Percentiles rank a stretch among this genome's conserved stretches.
Evolutionary conservation across 2,888 invertebrate genomes (phyloP).

Genomic region (Tridacna crocea): DNA sequence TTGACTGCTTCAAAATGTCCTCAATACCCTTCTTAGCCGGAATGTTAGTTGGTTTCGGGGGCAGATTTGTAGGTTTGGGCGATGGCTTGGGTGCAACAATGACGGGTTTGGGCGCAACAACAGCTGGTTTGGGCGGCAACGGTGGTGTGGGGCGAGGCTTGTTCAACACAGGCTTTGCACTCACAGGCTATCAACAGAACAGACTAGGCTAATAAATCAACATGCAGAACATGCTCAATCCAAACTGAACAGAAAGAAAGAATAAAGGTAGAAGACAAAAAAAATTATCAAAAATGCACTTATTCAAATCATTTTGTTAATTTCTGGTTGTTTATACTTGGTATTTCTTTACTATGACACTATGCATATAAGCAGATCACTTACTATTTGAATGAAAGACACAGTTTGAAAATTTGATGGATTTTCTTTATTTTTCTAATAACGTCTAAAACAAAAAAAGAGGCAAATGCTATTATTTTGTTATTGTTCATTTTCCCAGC

Average conservation of each 20-base stretch:
- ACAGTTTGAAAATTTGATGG: too few relatives aligned
- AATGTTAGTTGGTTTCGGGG: constrained; percentile 69
- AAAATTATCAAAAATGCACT: constrained; percentile 15
- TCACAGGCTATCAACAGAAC: constrained; percentile 55
- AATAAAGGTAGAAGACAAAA: constrained; percentile 7
- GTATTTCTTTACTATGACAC: too few relatives aligned
- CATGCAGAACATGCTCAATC: constrained; percentile 22
- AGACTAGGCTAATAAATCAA: constrained; percentile 34
- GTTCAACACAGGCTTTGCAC: constrained; percentile 53
- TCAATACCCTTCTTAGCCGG: constrained; percentile 50
- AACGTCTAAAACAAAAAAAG: too few relatives aligned
- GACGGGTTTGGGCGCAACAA: constrained; percentile 58
- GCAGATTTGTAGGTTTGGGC: constrained; percentile 70
- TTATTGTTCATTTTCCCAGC: too few relatives aligned
- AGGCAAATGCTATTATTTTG: too few relatives aligned
- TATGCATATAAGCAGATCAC: too few relatives aligned
- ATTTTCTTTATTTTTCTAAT: too few relatives aligned
- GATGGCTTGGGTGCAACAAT: constrained; percentile 47
- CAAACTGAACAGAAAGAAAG: background rate
- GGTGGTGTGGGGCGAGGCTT: constrained; percentile 68
- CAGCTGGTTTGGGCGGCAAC: constrained; percentile 69
- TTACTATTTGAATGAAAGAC: too few relatives aligned
- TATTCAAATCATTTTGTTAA: too few relatives aligned
- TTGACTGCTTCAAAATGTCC: constrained; percentile 59
- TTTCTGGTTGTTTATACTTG: too few relatives aligned